Evolutionary conservation across 2,888 invertebrate species (phyloP).

Genomic region (Sinodicranocentrus sp.): DNA sequence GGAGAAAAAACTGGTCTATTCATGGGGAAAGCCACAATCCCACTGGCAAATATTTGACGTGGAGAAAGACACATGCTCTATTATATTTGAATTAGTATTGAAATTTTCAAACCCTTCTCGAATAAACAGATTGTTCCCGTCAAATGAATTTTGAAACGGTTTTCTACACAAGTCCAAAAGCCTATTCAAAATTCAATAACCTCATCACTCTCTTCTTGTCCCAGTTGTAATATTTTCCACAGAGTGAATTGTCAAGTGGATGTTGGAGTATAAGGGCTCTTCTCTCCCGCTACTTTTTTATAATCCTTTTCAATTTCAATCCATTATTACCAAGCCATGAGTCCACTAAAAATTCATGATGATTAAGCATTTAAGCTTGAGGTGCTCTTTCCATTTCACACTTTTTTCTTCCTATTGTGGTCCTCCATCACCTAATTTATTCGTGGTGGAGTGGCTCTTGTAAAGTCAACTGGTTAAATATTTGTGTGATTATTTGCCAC

Average conservation of each 20-base stretch:
- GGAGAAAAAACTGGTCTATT: too few relatives aligned
- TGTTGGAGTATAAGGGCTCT: constrained; percentile 18
- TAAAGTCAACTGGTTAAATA: too few relatives aligned
- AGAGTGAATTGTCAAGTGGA: constrained; percentile 39
- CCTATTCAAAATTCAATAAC: constrained; percentile 47
- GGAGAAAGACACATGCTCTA: constrained; percentile 8
- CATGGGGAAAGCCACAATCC: too few relatives aligned
- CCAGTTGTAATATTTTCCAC: background rate
- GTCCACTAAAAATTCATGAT: too few relatives aligned
- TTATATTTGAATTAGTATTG: constrained; percentile 37
- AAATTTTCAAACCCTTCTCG: constrained; percentile 40
- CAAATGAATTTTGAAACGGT: constrained; percentile 42
- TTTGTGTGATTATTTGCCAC: too few relatives aligned
- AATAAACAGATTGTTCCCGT: constrained; percentile 60
- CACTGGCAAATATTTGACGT: too few relatives aligned
- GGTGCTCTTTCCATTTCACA: too few relatives aligned
- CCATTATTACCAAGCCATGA: background rate
- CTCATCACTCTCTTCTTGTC: constrained; percentile 7
- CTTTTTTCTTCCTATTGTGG: too few relatives aligned
- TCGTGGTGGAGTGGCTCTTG: too few relatives aligned
- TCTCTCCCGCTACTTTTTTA: constrained; percentile 20
- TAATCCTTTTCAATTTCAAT: background rate
- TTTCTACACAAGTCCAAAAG: background rate
- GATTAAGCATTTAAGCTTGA: too few relatives aligned
- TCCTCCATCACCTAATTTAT: too few relatives aligned